phyloP scores from a whole-genome alignment of 2,113 vertebrate species.

The Tinamus guttatus region DNA sequence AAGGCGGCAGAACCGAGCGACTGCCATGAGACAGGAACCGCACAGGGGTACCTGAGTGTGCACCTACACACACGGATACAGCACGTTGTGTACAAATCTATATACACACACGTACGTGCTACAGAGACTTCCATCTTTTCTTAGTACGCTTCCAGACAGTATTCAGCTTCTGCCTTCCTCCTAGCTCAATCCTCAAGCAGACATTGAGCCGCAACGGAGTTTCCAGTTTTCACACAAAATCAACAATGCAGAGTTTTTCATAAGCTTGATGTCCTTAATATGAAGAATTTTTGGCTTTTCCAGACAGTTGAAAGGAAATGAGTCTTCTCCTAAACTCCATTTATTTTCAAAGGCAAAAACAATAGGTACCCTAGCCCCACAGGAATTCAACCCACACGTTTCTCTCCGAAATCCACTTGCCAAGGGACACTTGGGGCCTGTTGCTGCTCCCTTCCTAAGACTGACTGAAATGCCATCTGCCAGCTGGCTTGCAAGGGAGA shows the following conservation, averaged over 20 bases:
- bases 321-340: neutral
- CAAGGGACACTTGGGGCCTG: accelerated
- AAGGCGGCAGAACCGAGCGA: neutral
- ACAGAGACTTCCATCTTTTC: neutral
- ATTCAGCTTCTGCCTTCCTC: neutral
- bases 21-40: neutral
- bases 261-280: neutral
- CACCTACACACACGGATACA: neutral
- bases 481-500: neutral
- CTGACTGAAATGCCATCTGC: neutral
- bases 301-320: neutral
- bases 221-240: neutral
- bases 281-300: neutral
- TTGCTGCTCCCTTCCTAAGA: neutral
- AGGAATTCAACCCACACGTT: neutral
- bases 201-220: neutral
- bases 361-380: neutral
- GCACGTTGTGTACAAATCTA: neutral
- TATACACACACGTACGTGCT: neutral
- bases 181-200: neutral
- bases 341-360: neutral
- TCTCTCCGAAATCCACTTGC: neutral
- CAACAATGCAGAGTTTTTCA: neutral
- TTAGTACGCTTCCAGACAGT: neutral
- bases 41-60: neutral